These are phyloP conservation scores for Whitmania pigra DNA, from an alignment of 1,140 invertebrate species.

Conservation along the genomic window DNA sequence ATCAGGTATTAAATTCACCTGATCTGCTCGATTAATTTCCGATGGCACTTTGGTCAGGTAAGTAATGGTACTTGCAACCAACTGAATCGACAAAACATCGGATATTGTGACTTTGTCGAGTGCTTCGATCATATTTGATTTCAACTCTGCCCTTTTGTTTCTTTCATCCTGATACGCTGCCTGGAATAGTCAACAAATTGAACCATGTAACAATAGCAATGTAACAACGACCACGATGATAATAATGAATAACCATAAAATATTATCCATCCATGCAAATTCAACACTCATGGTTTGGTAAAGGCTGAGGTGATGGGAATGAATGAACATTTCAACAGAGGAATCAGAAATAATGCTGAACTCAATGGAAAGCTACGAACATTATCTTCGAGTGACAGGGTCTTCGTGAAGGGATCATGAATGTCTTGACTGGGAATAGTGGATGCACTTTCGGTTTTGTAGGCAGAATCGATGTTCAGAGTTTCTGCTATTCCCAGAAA, in stretches of 20 bases:
- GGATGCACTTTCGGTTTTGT: not conserved
- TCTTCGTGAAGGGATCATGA: too few species aligned
- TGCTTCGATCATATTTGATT: not conserved
- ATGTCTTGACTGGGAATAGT: too few species aligned
- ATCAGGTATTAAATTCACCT: not conserved
- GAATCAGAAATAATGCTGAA: too few species aligned
- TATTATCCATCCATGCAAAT: too few species aligned
- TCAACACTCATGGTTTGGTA: too few species aligned
- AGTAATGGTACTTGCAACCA: constrained; percentile 12
- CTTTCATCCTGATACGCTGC: not conserved
- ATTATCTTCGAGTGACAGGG: too few species aligned
- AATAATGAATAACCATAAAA: too few species aligned
- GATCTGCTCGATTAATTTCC: constrained; percentile 9
- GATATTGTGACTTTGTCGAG: not conserved
- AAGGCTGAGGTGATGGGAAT: too few species aligned
- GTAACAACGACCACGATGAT: too few species aligned
- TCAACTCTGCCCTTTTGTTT: constrained; percentile 3
- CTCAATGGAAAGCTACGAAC: too few species aligned
- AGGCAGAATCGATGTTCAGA: not conserved
- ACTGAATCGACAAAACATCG: constrained; percentile 4
- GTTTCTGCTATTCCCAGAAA: not conserved
- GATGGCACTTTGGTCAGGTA: not conserved
- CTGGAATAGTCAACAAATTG: not conserved
- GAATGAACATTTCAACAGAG: too few species aligned
- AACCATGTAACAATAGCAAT: too few species aligned